These are phyloP conservation scores for Mus caroli DNA, from an alignment of 2,797 vertebrate species.

Conservation along the genomic window DNA sequence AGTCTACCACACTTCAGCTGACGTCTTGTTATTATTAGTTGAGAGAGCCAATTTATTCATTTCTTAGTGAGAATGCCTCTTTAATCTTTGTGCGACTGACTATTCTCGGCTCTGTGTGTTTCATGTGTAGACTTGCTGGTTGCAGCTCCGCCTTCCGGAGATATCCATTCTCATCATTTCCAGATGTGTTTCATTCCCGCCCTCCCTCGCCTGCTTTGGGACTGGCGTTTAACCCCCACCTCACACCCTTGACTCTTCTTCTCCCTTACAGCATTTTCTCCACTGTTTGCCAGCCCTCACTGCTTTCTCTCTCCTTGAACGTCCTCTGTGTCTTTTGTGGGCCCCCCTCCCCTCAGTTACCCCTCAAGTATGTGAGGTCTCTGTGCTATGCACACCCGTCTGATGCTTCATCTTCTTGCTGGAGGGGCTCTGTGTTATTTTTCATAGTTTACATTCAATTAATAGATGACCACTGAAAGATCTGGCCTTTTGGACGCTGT, in stretches of 20 bases:
- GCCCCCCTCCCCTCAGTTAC: neutral
- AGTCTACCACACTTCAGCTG: neutral
- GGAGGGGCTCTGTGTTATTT: neutral
- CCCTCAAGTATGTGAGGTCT: neutral
- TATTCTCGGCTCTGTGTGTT: neutral
- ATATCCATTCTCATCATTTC: neutral
- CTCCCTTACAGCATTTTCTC: neutral
- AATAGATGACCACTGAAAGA: neutral
- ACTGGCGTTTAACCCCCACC: neutral
- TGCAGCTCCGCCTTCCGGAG: neutral
- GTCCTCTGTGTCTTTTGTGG: neutral
- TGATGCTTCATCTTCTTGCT: conserved; percentile 24
- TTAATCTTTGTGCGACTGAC: neutral
- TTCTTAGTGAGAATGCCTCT: neutral
- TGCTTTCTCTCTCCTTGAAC: neutral
- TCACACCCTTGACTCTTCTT: neutral
- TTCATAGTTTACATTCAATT: neutral
- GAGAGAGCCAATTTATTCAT: neutral
- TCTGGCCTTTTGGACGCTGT: neutral
- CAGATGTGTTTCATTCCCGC: neutral
- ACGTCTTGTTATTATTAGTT: conserved; percentile 28
- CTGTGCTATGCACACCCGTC: neutral
- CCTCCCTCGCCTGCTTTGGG: neutral
- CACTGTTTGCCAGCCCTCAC: accelerated
- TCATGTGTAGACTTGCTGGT: neutral